These are phyloP conservation scores for Sebastes miniatus DNA, from an alignment of 2,797 vertebrate genomes.

Conservation along the genomic window DNA sequence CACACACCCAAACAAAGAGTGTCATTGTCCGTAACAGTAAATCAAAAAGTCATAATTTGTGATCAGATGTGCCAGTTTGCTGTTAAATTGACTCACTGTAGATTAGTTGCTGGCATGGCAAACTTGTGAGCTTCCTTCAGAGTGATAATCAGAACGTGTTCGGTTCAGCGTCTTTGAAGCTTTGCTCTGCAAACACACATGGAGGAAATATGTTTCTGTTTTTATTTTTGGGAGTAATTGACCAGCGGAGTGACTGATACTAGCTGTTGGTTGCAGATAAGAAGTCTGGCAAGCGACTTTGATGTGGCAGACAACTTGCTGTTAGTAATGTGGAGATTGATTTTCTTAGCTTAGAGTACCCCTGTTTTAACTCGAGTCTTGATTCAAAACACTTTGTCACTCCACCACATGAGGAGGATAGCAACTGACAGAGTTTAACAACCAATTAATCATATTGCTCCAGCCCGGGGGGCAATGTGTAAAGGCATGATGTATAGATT, in stretches of 20 bases:
- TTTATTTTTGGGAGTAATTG: conserved; percentile 47
- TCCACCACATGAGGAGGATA: neutral
- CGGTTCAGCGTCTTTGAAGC: conserved; percentile 32
- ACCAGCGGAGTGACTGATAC: conserved; percentile 42
- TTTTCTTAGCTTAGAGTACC: conserved; percentile 37
- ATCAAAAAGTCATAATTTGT: conserved; percentile 3
- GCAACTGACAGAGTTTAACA: conserved; percentile 15
- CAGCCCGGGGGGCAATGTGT: neutral
- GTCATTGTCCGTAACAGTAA: conserved; percentile 1
- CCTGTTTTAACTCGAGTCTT: conserved; percentile 34
- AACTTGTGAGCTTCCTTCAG: conserved; percentile 11
- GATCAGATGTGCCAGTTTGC: conserved; percentile 6
- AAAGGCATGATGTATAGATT: conserved; percentile 3
- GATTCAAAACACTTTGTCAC: conserved; percentile 39
- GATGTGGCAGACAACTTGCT: conserved; percentile 53
- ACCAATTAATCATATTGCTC: conserved; percentile 35
- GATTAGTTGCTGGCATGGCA: neutral
- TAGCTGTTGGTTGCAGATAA: conserved; percentile 59
- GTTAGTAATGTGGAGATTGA: conserved; percentile 47
- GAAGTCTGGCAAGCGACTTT: conserved; percentile 43
- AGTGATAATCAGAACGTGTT: conserved; percentile 13
- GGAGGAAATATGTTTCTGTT: conserved; percentile 31
- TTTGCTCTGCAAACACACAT: conserved; percentile 18
- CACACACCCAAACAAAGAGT: conserved; percentile 4
- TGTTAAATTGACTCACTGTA: neutral